Evolutionary conservation across 2,797 vertebrate species (phyloP).

Genomic region (Antennarius maculatus): DNA sequence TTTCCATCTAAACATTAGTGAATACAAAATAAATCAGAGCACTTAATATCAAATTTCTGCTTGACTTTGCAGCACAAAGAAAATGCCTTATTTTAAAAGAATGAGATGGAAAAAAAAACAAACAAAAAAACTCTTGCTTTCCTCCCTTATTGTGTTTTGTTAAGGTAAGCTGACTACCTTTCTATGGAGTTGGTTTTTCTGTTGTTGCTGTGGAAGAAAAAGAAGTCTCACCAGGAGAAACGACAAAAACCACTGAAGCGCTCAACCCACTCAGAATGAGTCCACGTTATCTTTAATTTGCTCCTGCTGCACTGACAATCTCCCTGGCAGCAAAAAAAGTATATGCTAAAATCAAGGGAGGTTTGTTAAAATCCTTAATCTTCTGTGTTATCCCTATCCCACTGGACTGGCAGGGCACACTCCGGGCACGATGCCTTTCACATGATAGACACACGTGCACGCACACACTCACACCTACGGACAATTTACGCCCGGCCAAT

Average conservation of each 20-base stretch:
- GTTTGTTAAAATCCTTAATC: background rate
- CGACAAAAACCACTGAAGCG: background rate
- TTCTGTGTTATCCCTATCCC: too few species aligned
- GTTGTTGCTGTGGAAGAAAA: slow-evolving; percentile 1
- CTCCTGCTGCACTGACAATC: background rate
- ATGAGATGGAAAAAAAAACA: background rate
- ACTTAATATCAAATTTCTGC: background rate
- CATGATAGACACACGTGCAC: too few species aligned
- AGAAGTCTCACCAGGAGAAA: background rate
- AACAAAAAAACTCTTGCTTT: background rate
- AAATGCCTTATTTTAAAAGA: slow-evolving; percentile 3
- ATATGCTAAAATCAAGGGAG: too few species aligned
- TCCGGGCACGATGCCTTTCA: too few species aligned
- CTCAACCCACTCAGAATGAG: background rate
- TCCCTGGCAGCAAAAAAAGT: slow-evolving; percentile 10
- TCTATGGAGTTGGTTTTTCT: slow-evolving; percentile 24
- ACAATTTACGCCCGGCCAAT: too few species aligned
- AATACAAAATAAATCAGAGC: background rate
- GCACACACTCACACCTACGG: too few species aligned
- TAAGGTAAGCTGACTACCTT: slow-evolving; percentile 18
- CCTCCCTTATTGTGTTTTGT: slow-evolving; percentile 3
- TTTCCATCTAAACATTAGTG: slow-evolving; percentile 9
- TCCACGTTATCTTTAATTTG: background rate
- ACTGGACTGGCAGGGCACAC: too few species aligned
- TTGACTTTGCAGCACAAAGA: slow-evolving; percentile 10